These are phyloP conservation scores for Actenoides lindsayi DNA, from an alignment of 2,113 vertebrate genomes.

Conservation along the genomic window DNA sequence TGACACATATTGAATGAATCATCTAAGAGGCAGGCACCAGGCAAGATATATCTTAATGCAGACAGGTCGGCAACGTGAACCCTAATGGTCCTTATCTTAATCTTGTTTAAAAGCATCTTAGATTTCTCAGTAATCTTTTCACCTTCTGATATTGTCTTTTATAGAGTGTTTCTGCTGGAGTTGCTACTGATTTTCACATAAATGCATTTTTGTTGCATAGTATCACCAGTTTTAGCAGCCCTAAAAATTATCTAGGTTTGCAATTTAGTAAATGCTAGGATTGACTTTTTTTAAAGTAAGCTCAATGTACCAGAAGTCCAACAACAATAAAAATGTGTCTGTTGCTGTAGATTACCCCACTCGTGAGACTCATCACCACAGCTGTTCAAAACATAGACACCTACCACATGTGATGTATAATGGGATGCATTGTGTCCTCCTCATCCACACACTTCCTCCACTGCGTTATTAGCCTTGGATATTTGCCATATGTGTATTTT, in stretches of 20 bases:
- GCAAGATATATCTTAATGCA: slow-evolving; percentile 85
- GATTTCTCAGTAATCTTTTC: slow-evolving; percentile 85
- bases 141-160: slow-evolving; percentile 82
- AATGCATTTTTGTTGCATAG: slow-evolving; percentile 53
- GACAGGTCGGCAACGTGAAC: slow-evolving; percentile 87
- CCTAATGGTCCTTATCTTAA: slow-evolving; percentile 92
- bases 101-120: slow-evolving; percentile 94
- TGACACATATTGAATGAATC: slow-evolving; percentile 83
- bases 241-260: not conserved
- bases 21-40: slow-evolving; percentile 80
- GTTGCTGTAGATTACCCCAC: not conserved
- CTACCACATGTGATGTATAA: not conserved
- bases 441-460: not conserved
- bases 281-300: not conserved
- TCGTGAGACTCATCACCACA: not conserved
- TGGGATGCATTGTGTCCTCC: not conserved
- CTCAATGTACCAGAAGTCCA: accelerated
- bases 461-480: not conserved
- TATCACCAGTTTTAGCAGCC: not conserved
- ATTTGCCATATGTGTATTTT: not conserved
- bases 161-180: slow-evolving; percentile 64
- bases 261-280: not conserved
- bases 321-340: not conserved
- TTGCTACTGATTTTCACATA: slow-evolving; percentile 66
- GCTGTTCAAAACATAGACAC: not conserved